phyloP scores from a whole-genome alignment of 2,888 invertebrate genomes.

The Drosophila pegasa region DNA sequence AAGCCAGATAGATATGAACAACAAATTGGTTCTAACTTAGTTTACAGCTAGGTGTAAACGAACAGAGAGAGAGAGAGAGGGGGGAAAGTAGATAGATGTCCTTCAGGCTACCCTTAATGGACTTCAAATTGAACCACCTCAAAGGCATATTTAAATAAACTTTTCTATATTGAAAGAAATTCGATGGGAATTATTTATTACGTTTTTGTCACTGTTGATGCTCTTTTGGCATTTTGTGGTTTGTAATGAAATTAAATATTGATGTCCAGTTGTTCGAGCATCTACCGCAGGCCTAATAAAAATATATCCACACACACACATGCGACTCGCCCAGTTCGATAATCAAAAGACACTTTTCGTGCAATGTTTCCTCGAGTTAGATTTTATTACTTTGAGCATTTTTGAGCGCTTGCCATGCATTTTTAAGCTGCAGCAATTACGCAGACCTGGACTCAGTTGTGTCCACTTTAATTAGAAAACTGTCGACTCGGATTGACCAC shows the following conservation, averaged over 20 bases:
- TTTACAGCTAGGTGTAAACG: constrained; percentile 62
- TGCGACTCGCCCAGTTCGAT: constrained; percentile 28
- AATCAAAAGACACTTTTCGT: constrained; percentile 34
- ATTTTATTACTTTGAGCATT: constrained; percentile 72
- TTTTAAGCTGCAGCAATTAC: constrained; percentile 73
- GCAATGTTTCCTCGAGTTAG: constrained; percentile 28
- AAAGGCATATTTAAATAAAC: constrained; percentile 13
- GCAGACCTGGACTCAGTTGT: constrained; percentile 42
- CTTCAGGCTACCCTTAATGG: constrained; percentile 41
- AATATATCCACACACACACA: constrained; percentile 19
- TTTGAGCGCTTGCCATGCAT: constrained; percentile 68
- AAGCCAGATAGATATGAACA: constrained; percentile 38
- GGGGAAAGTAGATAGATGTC: neutral
- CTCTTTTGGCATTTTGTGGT: constrained; percentile 58
- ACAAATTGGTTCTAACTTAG: constrained; percentile 56
- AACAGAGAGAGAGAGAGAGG: neutral
- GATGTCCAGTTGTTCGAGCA: constrained; percentile 36
- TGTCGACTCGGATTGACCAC: constrained; percentile 8
- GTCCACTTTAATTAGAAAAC: constrained; percentile 62
- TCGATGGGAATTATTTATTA: constrained; percentile 66
- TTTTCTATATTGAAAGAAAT: constrained; percentile 37
- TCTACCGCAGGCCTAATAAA: constrained; percentile 69
- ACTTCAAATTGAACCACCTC: constrained; percentile 21
- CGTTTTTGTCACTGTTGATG: constrained; percentile 62
- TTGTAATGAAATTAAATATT: constrained; percentile 79